These are phyloP conservation scores for Taenaris catops DNA, from an alignment of 2,888 invertebrate species.

Conservation along the genomic window DNA sequence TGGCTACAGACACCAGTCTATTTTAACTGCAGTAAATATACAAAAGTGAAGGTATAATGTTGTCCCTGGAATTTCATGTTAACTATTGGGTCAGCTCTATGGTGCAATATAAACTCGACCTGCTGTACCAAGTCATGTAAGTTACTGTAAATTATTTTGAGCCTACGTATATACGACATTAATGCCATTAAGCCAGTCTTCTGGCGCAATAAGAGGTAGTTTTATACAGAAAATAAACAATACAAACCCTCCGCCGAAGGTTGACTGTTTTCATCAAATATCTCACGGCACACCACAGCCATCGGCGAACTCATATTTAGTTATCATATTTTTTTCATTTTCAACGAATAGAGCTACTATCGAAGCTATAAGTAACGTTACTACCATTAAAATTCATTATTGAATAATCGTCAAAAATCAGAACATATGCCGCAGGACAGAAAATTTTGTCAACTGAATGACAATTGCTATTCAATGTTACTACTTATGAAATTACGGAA, in stretches of 20 bases:
- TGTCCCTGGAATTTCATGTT: too few species aligned
- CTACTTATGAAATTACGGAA: too few species aligned
- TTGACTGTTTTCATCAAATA: conserved; percentile 91
- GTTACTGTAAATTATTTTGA: too few species aligned
- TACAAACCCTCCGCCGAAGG: conserved; percentile 89
- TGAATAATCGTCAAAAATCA: conserved; percentile 19
- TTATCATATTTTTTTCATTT: conserved; percentile 43
- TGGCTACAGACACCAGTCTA: too few species aligned
- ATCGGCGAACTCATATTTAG: conserved; percentile 63
- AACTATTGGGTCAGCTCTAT: too few species aligned
- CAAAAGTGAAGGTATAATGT: too few species aligned
- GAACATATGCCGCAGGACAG: conserved; percentile 6
- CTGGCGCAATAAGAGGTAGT: conserved; percentile 1
- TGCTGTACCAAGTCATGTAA: too few species aligned
- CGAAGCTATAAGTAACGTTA: conserved; percentile 6
- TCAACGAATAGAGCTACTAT: conserved; percentile 21
- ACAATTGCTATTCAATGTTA: too few species aligned
- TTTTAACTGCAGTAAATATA: too few species aligned
- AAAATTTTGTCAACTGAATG: conserved; percentile 23
- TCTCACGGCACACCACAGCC: conserved; percentile 87
- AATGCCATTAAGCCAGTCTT: neutral
- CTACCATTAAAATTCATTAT: conserved; percentile 19
- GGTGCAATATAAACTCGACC: too few species aligned
- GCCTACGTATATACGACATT: neutral
- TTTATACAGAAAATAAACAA: conserved; percentile 28